Base-by-base conservation (phyloP, 1,140 invertebrate genomes). In the Dreissena polymorpha region DNA sequence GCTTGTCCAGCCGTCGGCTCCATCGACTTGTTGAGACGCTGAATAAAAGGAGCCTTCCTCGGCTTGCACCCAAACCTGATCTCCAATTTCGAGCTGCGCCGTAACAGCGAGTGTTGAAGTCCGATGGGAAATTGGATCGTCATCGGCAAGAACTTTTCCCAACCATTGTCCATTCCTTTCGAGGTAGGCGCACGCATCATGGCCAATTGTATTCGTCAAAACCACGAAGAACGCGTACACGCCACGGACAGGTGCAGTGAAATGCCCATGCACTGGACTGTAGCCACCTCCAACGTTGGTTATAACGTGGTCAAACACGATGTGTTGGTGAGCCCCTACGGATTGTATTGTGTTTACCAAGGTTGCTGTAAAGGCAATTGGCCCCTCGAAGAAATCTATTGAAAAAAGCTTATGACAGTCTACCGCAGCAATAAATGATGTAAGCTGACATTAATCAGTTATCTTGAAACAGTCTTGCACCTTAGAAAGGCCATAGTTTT, bases 251-350 rank as follows among this genome's bases (percentile, higher is more conserved):
- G 64, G 76, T 0, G 50, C 63, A 2, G 25, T 50, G 60, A 76
- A 76, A 21, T 21, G 27, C 10, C 74, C 74, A 49, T 50, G 25
- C 2, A n/a, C 49, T 39, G 74, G 1, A 50, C 18, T 50, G 23
- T 76, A 76, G 5, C 27, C 74, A 0, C 25, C 50, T 57, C 50
- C 64, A 25, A 69, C 16, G n/a, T 70, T 67, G 16, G 67, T 68
- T 13, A 79, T 10, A n/a, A 79, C 67, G 23, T 70, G n/a, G 23
- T 79, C 65, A 51, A 79, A 79, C 0, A 69, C 67, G 2, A 79
- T 70, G n/a, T 57, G 49, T 21, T 79, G 76, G 16, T 69, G 64
- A 10, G 5, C 10, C 3, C 53, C 50, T 25, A 79, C 0, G 23
- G 68, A 39, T 69, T 16, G 0, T 5, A 76, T 50, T 14, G 74